Percentiles rank a stretch among this genome's conserved stretches.
These are phyloP conservation scores for Pherbina coryleti DNA, from an alignment of 2,888 invertebrate genomes.

Conservation along the genomic window DNA sequence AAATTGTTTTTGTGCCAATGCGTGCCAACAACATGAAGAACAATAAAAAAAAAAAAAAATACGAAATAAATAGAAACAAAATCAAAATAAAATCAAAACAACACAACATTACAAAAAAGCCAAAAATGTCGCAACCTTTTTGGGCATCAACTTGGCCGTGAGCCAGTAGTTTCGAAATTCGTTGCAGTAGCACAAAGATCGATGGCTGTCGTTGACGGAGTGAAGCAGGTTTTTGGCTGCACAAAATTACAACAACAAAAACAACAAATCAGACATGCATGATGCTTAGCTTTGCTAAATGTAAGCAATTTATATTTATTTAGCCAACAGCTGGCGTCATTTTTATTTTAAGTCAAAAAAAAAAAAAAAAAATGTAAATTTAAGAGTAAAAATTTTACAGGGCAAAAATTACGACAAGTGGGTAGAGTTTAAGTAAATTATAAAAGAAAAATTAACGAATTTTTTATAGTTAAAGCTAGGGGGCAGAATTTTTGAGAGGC, in stretches of 20 bases:
- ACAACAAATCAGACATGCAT: not conserved
- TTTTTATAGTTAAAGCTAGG: not conserved
- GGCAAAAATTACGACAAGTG: too few species aligned
- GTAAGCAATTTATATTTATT: not conserved
- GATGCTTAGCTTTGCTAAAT: not conserved
- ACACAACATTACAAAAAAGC: not conserved
- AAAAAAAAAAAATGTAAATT: not conserved
- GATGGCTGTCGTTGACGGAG: not conserved
- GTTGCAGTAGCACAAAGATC: not conserved
- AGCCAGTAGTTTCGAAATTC: not conserved
- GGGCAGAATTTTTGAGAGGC: not conserved
- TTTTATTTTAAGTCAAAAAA: not conserved
- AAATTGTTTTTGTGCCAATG: not conserved
- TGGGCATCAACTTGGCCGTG: not conserved
- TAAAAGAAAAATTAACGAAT: not conserved
- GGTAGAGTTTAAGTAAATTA: not conserved
- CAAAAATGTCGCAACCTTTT: not conserved
- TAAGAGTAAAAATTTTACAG: not conserved
- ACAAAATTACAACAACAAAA: not conserved
- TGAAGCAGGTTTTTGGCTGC: not conserved
- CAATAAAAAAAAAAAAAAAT: not conserved
- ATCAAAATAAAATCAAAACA: not conserved
- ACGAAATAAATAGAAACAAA: not conserved
- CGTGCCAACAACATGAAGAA: conserved; percentile 4
- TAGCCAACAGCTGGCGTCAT: not conserved